These are phyloP conservation scores for Callyntrura guangdongensis DNA, from an alignment of 2,888 invertebrate species.

Conservation along the genomic window DNA sequence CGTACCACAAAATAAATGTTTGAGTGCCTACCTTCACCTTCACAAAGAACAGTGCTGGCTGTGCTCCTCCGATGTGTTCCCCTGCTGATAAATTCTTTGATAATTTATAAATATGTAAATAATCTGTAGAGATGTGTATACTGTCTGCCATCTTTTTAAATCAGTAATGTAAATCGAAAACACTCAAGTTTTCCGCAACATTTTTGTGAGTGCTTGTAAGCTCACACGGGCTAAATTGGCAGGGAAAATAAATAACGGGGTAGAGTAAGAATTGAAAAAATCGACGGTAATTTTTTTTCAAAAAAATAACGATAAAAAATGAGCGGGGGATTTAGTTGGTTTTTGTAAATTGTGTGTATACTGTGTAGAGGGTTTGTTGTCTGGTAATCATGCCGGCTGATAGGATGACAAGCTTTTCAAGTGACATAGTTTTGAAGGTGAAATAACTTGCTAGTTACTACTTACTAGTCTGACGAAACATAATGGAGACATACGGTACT, in stretches of 20 bases:
- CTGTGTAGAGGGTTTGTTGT: too few species aligned
- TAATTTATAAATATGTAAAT: neutral
- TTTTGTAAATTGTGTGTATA: too few species aligned
- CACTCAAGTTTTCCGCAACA: neutral
- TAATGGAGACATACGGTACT: neutral
- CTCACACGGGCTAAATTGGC: too few species aligned
- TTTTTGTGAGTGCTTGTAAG: neutral
- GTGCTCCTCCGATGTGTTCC: neutral
- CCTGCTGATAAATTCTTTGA: neutral
- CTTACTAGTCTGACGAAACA: neutral
- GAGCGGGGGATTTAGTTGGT: too few species aligned
- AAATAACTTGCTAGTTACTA: neutral
- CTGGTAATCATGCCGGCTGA: too few species aligned
- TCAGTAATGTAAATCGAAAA: too few species aligned
- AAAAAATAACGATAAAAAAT: too few species aligned
- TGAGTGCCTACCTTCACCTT: conserved; percentile 49
- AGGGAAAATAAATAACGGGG: neutral
- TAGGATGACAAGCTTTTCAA: too few species aligned
- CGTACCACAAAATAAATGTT: conserved; percentile 37
- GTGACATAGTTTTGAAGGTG: conserved; percentile 10
- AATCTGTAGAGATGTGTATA: neutral
- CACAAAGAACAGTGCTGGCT: conserved; percentile 7
- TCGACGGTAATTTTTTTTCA: neutral
- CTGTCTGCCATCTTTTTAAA: neutral
- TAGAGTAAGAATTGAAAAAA: neutral